Evolutionary conservation across 1,140 invertebrate genomes (phyloP).

Genomic region (Diachasma alloeum): DNA sequence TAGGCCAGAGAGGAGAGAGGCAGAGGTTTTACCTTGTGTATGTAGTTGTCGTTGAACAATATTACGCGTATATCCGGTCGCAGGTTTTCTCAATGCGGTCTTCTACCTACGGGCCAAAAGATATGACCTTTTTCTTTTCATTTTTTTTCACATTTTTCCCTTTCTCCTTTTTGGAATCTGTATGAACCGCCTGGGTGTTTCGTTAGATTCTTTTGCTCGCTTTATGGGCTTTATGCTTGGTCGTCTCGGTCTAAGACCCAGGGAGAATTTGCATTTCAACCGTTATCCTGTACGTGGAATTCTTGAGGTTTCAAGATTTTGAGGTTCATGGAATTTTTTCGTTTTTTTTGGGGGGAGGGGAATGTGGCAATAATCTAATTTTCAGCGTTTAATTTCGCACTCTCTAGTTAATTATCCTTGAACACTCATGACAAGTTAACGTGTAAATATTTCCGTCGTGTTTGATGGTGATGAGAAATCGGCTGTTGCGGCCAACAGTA

Average conservation of each 20-base stretch:
- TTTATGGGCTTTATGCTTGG: background rate
- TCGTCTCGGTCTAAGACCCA: background rate
- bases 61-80: constrained; percentile 32
- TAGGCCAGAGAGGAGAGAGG: no score
- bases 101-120: background rate
- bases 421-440: no score
- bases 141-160: background rate
- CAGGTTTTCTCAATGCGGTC: background rate
- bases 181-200: background rate
- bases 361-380: background rate
- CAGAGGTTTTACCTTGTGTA: background rate
- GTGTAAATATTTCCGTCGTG: background rate
- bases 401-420: no score
- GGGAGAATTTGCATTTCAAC: background rate
- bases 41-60: constrained; percentile 12
- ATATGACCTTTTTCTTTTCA: background rate
- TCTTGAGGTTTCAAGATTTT: background rate
- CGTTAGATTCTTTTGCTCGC: background rate
- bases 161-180: background rate
- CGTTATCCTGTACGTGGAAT: background rate
- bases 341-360: background rate
- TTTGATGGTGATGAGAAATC: background rate
- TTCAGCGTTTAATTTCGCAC: background rate
- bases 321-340: no score
- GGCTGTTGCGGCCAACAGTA: background rate